Base-by-base conservation (phyloP, 1,140 invertebrate genomes). In the Panagrolaimus sp. region DNA sequence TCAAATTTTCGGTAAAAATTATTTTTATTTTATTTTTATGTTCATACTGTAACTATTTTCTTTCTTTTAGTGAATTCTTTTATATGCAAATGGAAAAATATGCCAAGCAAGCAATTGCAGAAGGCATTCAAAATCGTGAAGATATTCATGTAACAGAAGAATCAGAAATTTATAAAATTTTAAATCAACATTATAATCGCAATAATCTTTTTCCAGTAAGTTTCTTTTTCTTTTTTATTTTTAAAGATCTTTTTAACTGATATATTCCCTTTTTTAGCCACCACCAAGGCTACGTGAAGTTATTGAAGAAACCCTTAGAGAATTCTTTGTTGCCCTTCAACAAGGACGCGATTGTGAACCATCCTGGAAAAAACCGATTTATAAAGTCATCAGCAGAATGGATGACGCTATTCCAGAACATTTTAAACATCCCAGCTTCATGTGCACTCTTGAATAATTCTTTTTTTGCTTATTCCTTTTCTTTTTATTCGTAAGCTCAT, bases 41-140 rank as follows among this genome's bases (percentile, higher is more conserved):
- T 11, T 25, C 51, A 16, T 57, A 20, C 25, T n/a, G 13, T 20
- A 57, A 57, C 27, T 11, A n/a, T 25, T 57, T 20, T n/a, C 51
- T 64, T 20, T 47, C 13, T 76, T 90, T 53, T 89, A 99, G 96
- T 85, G 96, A 99, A 87, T 99, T 98, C 87, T 99, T 95, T 88
- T 99, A 99, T 87, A 98, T 98, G 83, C 96, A 98, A 87, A 99
- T 99, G 94, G 96, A 99, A 87, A 99, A 99, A 86, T 98, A 96
- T 86, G 94, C 96, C 66, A 88, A 95, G 77, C 93, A 98, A 86
- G 92, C 93, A 42, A 89, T 98, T 74, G 93, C 92, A 72, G 96
- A 98, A 87, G 95, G 95, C 62, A 88, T 95, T 73, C 93, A 95
- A 85, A 89, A 89, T 81, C 87, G 89, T 27, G 93, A 98, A 70